Base-by-base conservation (phyloP, 1,140 invertebrate species). In the Drosophila kohkoa region DNA sequence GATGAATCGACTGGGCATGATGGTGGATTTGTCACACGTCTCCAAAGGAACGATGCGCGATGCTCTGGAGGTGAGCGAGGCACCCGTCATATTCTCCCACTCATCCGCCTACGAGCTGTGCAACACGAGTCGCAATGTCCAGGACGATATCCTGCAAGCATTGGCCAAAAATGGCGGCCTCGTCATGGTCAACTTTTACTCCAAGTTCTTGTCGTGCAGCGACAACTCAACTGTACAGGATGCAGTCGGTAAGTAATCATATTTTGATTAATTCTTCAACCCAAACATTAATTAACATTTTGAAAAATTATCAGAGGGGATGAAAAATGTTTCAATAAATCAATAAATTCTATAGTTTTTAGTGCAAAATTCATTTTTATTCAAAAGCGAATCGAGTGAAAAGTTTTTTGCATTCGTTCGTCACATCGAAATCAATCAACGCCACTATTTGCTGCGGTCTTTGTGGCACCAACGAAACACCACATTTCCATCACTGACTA, bases 101-200 rank as follows among this genome's bases (percentile, higher is more conserved):
- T 97, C 97, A 16, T 97, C 96, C 1, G 96, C 96, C 30, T 96
- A 96, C 77, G 95, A 95, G 6, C 93, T 97, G 11, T 98, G 97
- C 93, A 97, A 97, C 92, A 96, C 96, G 38, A 96, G 96, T 65
- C 94, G 97, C 63, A 98, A 98, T 93, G 97, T 98, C 28, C 96
- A 96, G 51, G 97, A 98, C 91, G 94, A 95, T 68, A 96, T 98
- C 54, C 94, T 98, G 59, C 93, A 95, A 77, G 94, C 95, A 90
- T 92, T 97, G 90, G 96, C 96, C 75, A 94, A 95, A 75, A 98
- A 98, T 92, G 95, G 96, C 66, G 97, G 98, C 20, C 94, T 98
- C 35, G 96, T 98, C 16, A 98, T 98, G 98, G 96, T 98, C 69
- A 98, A 97, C 92, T 98, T 98, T 94, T 98, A 97, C 93, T 96